Evolutionary conservation across 2,113 vertebrate species (phyloP), one percentile per base, ranked within the genome.

Genomic region (Lota lota): DNA sequence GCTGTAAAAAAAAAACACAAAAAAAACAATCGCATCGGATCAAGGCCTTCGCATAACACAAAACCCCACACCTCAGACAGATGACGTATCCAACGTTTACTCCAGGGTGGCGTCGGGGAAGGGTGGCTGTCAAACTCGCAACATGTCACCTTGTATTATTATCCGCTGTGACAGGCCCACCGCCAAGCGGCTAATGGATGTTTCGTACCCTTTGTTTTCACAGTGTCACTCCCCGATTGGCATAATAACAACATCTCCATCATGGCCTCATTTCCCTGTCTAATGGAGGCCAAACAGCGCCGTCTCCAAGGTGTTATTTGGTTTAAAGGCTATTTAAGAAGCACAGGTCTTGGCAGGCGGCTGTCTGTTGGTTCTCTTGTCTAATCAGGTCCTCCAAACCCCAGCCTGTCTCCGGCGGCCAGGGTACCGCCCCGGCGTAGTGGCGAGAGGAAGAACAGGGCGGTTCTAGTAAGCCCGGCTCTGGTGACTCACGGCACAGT

Each of bases 211-310:
- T 11, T 36, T 59, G 62, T 81, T 83, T 78, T 76, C 18, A 71
- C 1, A 56, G 69, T 72, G 84, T 81, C 85, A 69, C 47, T 73
- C 78, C 18, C 0, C 14, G 1, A 12, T 2, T 19, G 14, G 8
- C 63, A 59, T 24, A 80, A 51, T 86, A 62, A 62, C 54, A 65
- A 70, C 63, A 66, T 82, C 81, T 86, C 82, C 84, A 64, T 86
- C 79, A 79, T 19, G 4, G 47, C 5, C 61, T 74, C 60, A 77
- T 78, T 83, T 69, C 24, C 40, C 74, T 83, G 74, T 78, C 81
- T 68, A 22, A 57, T 22, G 79, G 76, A 72, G 81, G 81, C 66
- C 70, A 68, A 79, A 70, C 61, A 60, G 58, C 24, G 53, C 56
- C 17, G 54, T 67, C 22, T 24, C 58, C 63, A 68, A 85, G 8